phyloP scores from a whole-genome alignment of 2,888 invertebrate species.

The Tholera decimalis region DNA sequence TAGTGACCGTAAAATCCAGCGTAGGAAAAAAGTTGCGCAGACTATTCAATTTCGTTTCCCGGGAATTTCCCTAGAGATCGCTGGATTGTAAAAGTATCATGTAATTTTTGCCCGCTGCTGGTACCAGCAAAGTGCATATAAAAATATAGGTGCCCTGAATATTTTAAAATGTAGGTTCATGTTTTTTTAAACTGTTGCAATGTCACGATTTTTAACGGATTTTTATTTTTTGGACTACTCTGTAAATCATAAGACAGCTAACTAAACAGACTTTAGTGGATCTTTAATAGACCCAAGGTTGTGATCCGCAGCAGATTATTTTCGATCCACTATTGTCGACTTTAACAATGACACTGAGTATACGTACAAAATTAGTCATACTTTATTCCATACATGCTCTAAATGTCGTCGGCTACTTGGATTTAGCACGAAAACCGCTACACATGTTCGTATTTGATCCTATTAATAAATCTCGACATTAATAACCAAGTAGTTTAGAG shows the following conservation, averaged over 20 bases:
- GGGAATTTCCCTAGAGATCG: constrained; percentile 32
- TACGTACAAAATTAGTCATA: constrained; percentile 11
- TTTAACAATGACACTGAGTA: constrained; percentile 2
- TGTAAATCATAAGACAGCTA: not conserved
- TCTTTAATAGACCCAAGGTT: not conserved
- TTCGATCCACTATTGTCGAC: constrained; percentile 4
- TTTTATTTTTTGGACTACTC: not conserved
- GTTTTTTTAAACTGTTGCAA: not conserved
- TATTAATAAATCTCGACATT: constrained; percentile 41
- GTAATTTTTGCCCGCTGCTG: constrained; percentile 4
- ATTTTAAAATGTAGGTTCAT: not conserved
- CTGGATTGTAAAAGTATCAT: constrained; percentile 9
- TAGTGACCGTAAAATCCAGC: constrained; percentile 19
- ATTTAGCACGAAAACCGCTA: constrained; percentile 22
- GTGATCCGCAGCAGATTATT: not conserved
- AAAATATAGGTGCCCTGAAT: not conserved
- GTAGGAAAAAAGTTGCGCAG: constrained; percentile 19
- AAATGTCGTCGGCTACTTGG: constrained; percentile 10
- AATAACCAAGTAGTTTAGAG: constrained; percentile 31
- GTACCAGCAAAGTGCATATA: constrained; percentile 1
- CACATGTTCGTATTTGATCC: constrained; percentile 30
- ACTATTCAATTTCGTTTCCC: constrained; percentile 37
- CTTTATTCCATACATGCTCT: constrained; percentile 29
- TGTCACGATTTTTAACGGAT: not conserved
- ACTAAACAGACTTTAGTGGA: not conserved